These are phyloP conservation scores for Formica aserva DNA, from an alignment of 2,888 invertebrate genomes.

Conservation along the genomic window DNA sequence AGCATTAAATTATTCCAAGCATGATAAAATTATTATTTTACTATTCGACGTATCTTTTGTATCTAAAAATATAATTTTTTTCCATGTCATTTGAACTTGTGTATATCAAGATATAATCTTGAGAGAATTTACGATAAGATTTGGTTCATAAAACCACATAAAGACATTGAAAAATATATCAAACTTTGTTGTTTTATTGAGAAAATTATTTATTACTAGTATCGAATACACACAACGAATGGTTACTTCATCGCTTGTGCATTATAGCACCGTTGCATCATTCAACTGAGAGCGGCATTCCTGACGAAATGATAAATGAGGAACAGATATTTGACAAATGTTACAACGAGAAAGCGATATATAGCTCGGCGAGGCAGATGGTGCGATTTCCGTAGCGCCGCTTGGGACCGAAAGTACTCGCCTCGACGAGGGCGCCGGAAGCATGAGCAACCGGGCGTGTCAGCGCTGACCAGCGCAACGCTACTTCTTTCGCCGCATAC, in stretches of 20 bases:
- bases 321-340: conserved; percentile 29
- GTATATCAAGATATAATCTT: not conserved
- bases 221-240: not conserved
- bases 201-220: not conserved
- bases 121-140: not conserved
- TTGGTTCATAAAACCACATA: not conserved
- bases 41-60: not conserved
- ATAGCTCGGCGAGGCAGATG: conserved; percentile 12
- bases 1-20: not conserved
- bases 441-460: conserved; percentile 82
- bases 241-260: not conserved
- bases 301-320: conserved; percentile 19
- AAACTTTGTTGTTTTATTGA: not conserved
- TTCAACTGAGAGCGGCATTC: not conserved
- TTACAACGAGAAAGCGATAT: not conserved
- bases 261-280: not conserved
- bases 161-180: not conserved
- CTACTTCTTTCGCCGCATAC: conserved; percentile 80
- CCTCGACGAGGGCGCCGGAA: conserved; percentile 81
- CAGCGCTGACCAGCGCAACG: conserved; percentile 83
- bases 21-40: not conserved
- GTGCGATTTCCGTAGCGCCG: conserved; percentile 59
- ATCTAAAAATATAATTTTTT: not conserved
- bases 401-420: conserved; percentile 42
- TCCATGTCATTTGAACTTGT: not conserved